These are phyloP conservation scores for Porites australiensis DNA, from an alignment of 64 coral and sea anemone genomes.

Conservation along the genomic window DNA sequence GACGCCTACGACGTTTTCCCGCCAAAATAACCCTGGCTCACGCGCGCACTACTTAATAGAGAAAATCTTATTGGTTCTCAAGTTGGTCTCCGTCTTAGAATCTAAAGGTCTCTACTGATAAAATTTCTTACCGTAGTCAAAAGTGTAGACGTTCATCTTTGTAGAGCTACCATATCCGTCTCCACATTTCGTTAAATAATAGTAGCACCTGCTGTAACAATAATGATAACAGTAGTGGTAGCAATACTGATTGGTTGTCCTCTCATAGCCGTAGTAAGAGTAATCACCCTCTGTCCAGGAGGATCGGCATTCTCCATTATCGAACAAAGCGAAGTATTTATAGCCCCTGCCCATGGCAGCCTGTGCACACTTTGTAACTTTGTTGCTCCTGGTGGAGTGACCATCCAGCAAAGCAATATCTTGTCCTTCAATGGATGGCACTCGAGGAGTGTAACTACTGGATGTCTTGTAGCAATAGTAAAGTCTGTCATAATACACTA, in stretches of 20 bases:
- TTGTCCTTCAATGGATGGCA: too few relatives aligned
- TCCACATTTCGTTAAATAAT: background rate
- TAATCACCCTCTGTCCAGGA: background rate
- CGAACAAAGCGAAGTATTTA: constrained; percentile 4
- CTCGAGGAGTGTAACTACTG: too few relatives aligned
- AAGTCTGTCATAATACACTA: too few relatives aligned
- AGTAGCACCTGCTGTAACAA: background rate
- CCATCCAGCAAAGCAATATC: too few relatives aligned
- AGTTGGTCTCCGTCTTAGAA: too few relatives aligned
- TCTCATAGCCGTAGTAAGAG: background rate
- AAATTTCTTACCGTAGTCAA: too few relatives aligned
- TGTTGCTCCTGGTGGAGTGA: background rate
- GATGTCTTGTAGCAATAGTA: too few relatives aligned
- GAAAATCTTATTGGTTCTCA: too few relatives aligned
- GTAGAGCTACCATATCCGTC: background rate
- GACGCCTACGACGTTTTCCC: too few relatives aligned
- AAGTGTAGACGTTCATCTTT: background rate
- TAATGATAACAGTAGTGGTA: background rate
- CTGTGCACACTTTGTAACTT: background rate
- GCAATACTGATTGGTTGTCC: background rate
- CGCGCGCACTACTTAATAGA: too few relatives aligned
- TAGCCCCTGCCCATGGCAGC: background rate
- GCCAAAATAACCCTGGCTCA: too few relatives aligned
- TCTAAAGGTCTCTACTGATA: too few relatives aligned
- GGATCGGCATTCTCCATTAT: background rate